Base-by-base conservation (phyloP, 2,797 vertebrate genomes). In the Macrochelys suwanniensis region DNA sequence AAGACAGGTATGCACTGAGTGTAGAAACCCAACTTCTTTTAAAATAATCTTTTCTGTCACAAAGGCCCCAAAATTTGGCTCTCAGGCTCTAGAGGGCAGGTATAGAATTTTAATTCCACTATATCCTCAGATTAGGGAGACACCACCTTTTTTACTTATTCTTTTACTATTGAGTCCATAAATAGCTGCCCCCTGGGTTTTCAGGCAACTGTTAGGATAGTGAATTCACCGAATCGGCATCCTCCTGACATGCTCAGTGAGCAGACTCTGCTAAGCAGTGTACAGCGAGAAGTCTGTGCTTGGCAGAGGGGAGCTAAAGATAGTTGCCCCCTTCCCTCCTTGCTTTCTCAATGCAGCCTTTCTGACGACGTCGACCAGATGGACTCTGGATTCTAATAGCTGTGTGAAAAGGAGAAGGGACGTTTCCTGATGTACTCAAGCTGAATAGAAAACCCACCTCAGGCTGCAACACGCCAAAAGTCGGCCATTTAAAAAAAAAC, bases 371-470 rank as follows among this genome's bases (percentile, higher is more conserved):
- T 54, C 84, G 89, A 93, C 85, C 89, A 96, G 81, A 96, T 92
- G 93, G 87, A 91, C 37, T 74, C 68, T 54, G 49, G 65, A 80
- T 88, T 96, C 93, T 82, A 91, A 94, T 4, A 87, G 57, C 42
- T 90, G 23, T 33, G 4, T 33, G 86, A 96, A 95, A 95, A 95
- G 89, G 88, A 95, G 96, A 96, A 97, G 94, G 54, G 89, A 95
- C 50, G 50, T 90, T 86, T 96, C 79, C 88, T 80, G 87, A 95
- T 80, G 77, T 84, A 91, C 80, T 91, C 89, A 84, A 2, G 42
- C 91, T 95, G 94, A 96, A 97, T 84, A 90, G 93, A 97, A 98
- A 98, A 97, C 81, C 93, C 53, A 95, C 89, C 95, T 96, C 89
- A 90, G 92, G 95, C 92, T 97, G 90, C 92, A 93, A 97, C 89